Conservation (phyloP, 2,888 invertebrate species). For the Napeogenes inachia region DNA sequence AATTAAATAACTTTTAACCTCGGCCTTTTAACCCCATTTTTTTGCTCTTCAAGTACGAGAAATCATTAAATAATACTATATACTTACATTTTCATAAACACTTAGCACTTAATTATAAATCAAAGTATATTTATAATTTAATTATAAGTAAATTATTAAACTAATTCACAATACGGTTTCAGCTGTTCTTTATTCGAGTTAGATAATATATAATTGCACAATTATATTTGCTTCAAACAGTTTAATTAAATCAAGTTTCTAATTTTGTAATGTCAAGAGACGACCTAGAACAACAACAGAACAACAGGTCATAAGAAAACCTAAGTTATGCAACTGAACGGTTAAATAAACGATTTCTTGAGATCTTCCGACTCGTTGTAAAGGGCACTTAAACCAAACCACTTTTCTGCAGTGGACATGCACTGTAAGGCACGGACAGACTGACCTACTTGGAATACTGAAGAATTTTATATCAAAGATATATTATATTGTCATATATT, state of each 20-base stretch:
- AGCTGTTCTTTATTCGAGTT: background rate
- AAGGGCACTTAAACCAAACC: background rate
- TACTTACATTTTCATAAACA: too few species aligned
- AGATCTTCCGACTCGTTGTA: constrained; percentile 1
- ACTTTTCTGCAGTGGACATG: background rate
- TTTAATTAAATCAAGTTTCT: constrained; percentile 5
- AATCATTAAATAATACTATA: too few species aligned
- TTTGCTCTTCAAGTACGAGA: too few species aligned
- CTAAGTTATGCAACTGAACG: background rate
- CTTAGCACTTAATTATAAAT: too few species aligned
- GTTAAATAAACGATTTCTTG: constrained; percentile 5
- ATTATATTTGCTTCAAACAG: background rate
- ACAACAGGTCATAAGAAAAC: background rate
- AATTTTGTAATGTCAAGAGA: constrained; percentile 1
- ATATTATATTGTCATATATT: background rate
- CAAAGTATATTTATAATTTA: too few species aligned
- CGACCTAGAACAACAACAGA: constrained; percentile 1
- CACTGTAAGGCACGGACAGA: background rate
- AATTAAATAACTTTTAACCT: too few species aligned
- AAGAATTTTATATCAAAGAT: background rate
- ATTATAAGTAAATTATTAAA: too few species aligned
- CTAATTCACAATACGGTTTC: too few species aligned
- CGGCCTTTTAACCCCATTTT: too few species aligned
- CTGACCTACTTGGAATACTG: background rate
- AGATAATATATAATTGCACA: background rate